These are phyloP conservation scores for Nipponia nippon DNA, from an alignment of 2,113 vertebrate species.

Conservation along the genomic window DNA sequence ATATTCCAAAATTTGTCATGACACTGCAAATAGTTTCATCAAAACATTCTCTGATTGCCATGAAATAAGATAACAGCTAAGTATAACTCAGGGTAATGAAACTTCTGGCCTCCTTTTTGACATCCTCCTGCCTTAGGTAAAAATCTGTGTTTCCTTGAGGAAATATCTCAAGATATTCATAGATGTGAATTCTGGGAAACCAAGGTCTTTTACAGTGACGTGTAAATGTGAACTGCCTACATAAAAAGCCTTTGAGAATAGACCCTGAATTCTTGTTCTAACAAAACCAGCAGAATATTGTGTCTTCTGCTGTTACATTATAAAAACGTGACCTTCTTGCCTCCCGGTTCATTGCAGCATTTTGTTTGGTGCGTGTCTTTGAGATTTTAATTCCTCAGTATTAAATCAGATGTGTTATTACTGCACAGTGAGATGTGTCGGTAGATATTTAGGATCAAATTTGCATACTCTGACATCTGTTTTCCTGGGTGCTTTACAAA, in stretches of 20 bases:
- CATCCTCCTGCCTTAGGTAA: background rate
- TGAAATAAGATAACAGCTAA: background rate
- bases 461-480: constrained; percentile 35
- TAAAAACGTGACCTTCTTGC: background rate
- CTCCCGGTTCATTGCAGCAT: background rate
- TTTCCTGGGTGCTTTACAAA: constrained; percentile 16
- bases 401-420: constrained; percentile 12
- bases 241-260: background rate
- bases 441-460: constrained; percentile 30
- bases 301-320: background rate
- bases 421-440: background rate
- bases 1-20: background rate
- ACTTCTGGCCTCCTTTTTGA: background rate
- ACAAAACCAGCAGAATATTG: background rate
- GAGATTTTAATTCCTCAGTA: background rate
- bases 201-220: background rate
- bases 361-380: background rate
- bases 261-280: background rate
- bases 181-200: background rate
- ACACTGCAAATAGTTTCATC: background rate
- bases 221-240: background rate
- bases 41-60: background rate
- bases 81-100: background rate
- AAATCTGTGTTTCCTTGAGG: background rate
- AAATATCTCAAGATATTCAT: background rate